Conservation (phyloP, 2,113 vertebrate genomes). For the Prinia subflava region DNA sequence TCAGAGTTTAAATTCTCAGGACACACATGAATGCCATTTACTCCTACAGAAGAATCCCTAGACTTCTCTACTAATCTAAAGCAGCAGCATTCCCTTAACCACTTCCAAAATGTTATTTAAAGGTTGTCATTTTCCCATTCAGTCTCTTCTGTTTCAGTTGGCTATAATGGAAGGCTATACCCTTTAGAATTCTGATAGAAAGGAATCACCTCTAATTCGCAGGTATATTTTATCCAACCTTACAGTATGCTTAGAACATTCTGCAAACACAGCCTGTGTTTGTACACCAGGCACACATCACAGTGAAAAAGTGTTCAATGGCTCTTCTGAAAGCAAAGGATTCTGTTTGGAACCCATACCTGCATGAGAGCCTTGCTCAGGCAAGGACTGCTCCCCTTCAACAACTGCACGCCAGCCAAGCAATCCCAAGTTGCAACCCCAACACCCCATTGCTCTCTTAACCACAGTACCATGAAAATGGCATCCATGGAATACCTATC, state of each 20-base stretch:
- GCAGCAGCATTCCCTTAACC: background rate
- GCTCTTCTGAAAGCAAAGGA: background rate
- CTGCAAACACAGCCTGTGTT: accelerated
- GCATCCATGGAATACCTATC: background rate
- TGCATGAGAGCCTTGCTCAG: too few species aligned
- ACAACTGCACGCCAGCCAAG: too few species aligned
- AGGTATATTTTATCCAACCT: background rate
- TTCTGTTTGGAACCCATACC: background rate
- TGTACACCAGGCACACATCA: background rate
- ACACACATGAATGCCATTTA: background rate
- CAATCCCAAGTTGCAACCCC: accelerated
- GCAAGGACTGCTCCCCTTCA: background rate
- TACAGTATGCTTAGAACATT: background rate
- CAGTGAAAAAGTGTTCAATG: background rate
- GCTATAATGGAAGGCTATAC: background rate
- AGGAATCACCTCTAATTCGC: background rate
- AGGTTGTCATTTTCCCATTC: background rate
- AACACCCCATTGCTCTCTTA: background rate
- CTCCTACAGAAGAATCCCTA: background rate
- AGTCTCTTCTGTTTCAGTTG: background rate
- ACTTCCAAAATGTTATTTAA: background rate
- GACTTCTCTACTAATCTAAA: background rate
- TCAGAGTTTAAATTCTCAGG: background rate
- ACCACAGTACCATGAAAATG: accelerated
- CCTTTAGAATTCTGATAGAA: background rate